Conservation (phyloP, 92 coral and sea anemone genomes). For the Actinernus sp. region DNA sequence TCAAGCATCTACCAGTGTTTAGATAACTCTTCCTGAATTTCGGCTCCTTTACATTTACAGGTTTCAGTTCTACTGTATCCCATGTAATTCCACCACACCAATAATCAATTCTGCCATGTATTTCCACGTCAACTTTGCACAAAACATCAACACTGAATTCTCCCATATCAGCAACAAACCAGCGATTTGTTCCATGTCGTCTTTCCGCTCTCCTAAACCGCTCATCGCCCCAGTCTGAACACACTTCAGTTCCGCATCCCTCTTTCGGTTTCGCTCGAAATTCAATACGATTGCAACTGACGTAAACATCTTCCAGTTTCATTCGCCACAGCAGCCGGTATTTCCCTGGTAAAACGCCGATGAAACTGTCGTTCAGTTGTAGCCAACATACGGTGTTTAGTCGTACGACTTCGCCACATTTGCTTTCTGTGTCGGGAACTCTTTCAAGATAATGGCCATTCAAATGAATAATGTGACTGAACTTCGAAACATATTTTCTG, state of each 20-base stretch:
- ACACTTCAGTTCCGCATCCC: conserved; percentile 47
- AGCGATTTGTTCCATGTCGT: conserved; percentile 38
- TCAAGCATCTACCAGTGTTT: too few relatives aligned
- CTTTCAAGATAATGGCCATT: conserved; percentile 56
- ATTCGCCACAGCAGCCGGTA: conserved; percentile 66
- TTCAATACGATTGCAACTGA: conserved; percentile 56
- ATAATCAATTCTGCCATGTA: conserved; percentile 56
- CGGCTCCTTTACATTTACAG: too few relatives aligned
- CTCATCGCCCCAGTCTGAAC: conserved; percentile 65
- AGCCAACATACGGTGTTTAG: conserved; percentile 74
- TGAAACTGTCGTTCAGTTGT: conserved; percentile 41
- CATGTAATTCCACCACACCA: conserved; percentile 83
- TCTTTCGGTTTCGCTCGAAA: conserved; percentile 67
- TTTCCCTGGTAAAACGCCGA: conserved; percentile 65
- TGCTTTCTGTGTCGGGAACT: conserved; percentile 63
- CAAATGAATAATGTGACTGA: conserved; percentile 38
- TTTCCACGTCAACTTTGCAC: conserved; percentile 71
- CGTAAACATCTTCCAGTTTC: conserved; percentile 62
- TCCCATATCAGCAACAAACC: conserved; percentile 73
- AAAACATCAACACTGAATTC: conserved; percentile 37
- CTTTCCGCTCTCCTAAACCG: conserved; percentile 53
- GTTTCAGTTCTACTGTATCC: conserved; percentile 79
- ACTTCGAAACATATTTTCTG: conserved; percentile 52
- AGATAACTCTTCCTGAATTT: too few relatives aligned
- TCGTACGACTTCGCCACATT: conserved; percentile 58